These are phyloP conservation scores for Scyliorhinus canicula DNA, from an alignment of 2,797 vertebrate genomes.

Conservation along the genomic window DNA sequence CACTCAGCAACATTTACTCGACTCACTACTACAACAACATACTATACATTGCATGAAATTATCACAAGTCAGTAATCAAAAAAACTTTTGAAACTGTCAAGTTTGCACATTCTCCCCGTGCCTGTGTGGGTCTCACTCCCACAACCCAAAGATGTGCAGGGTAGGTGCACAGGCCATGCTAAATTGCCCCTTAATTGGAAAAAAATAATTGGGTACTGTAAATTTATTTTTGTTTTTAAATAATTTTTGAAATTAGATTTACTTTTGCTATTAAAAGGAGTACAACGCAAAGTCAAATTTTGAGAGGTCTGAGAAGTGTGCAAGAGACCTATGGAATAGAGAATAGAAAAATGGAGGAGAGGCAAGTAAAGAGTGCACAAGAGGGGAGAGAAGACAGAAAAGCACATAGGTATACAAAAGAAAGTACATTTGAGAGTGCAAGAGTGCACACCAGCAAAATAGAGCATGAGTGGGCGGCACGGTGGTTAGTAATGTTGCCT, in stretches of 20 bases:
- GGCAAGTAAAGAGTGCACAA: neutral
- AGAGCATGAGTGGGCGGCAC: neutral
- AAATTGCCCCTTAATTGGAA: too few relatives aligned
- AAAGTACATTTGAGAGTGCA: neutral
- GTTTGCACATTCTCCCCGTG: too few relatives aligned
- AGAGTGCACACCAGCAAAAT: neutral
- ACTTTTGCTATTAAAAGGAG: neutral
- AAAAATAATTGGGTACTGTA: too few relatives aligned
- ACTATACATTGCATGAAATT: neutral
- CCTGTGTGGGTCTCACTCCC: too few relatives aligned
- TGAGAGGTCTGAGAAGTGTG: neutral
- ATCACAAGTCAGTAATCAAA: neutral
- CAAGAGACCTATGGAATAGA: too few relatives aligned
- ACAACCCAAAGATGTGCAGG: too few relatives aligned
- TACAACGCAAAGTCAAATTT: neutral
- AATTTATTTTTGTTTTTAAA: too few relatives aligned
- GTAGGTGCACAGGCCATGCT: too few relatives aligned
- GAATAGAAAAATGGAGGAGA: neutral
- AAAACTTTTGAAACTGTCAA: neutral
- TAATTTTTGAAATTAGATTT: too few relatives aligned
- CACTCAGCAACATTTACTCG: neutral
- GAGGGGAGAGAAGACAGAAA: neutral
- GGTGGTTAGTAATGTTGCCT: too few relatives aligned
- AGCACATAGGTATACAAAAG: neutral
- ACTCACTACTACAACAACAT: neutral